Evolutionary conservation across 2,113 vertebrate genomes (phyloP).

Genomic region (Centropristis striata): DNA sequence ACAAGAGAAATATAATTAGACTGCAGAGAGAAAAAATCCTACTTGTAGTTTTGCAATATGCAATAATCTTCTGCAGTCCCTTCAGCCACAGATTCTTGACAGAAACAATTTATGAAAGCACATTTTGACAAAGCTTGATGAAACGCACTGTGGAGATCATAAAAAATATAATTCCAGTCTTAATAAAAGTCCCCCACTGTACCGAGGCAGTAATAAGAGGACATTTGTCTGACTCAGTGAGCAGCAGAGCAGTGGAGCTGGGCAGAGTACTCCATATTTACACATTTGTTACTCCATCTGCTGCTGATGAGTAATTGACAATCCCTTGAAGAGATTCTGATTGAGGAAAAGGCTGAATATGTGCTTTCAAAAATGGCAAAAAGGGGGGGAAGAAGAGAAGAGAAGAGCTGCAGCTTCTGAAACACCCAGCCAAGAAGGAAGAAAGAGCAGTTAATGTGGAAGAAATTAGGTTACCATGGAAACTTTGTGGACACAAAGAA

Average conservation of each 20-base stretch:
- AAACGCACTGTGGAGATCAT: constrained; percentile 1
- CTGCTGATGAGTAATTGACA: constrained; percentile 33
- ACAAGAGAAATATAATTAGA: neutral
- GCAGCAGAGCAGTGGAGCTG: constrained; percentile 21
- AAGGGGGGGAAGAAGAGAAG: neutral
- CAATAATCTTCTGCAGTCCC: neutral
- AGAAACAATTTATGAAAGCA: constrained; percentile 13
- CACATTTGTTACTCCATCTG: constrained; percentile 35
- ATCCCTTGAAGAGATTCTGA: constrained; percentile 30
- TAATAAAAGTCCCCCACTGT: neutral
- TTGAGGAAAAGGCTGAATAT: constrained; percentile 46
- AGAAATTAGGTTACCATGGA: constrained; percentile 74
- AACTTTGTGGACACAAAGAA: constrained; percentile 71
- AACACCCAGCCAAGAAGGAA: constrained; percentile 52
- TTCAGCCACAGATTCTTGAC: neutral
- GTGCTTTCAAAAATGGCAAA: constrained; percentile 30
- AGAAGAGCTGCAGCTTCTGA: constrained; percentile 49
- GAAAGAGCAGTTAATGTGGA: constrained; percentile 71
- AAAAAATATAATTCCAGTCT: constrained; percentile 22
- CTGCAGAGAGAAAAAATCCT: constrained; percentile 1
- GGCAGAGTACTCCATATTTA: constrained; percentile 22
- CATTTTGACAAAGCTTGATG: neutral
- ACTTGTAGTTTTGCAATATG: constrained; percentile 7
- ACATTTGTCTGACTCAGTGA: constrained; percentile 5
- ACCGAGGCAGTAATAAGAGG: constrained; percentile 4